Conservation (phyloP, 2,888 invertebrate species). For the Ariolimax columbianus region DNA sequence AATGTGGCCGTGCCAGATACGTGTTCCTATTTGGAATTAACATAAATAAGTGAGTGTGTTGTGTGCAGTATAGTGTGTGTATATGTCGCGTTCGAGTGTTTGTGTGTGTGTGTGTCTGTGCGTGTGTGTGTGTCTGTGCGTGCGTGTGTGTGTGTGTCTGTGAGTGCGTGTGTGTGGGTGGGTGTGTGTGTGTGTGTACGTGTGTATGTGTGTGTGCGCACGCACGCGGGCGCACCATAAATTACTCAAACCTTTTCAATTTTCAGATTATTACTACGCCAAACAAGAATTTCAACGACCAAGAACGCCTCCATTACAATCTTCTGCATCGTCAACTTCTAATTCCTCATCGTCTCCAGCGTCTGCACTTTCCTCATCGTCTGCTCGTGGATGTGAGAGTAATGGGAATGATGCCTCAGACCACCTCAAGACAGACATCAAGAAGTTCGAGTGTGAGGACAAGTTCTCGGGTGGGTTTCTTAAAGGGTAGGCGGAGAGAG, state of each 20-base stretch:
- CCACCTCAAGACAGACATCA: constrained; percentile 4
- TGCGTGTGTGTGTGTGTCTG: neutral
- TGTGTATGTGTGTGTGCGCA: neutral
- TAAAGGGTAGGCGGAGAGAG: no score
- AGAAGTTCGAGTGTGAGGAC: constrained; percentile 38
- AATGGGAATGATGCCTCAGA: constrained; percentile 1
- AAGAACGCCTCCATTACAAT: constrained; percentile 10
- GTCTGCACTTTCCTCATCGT: constrained; percentile 1
- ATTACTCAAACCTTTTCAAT: neutral
- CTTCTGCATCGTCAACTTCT: constrained; percentile 17
- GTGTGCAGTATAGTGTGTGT: no score
- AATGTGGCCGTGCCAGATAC: no score
- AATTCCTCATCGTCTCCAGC: constrained; percentile 25
- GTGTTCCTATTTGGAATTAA: no score
- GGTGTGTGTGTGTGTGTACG: neutral
- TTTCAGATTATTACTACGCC: constrained; percentile 43
- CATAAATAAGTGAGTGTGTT: no score
- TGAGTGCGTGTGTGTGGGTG: neutral
- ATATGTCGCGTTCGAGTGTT: no score
- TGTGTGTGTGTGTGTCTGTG: no score
- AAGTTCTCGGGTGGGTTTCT: constrained; percentile 27
- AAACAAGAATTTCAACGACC: constrained; percentile 34
- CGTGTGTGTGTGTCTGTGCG: neutral
- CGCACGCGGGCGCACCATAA: neutral
- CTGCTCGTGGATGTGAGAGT: constrained; percentile 8